These are phyloP conservation scores for Holcopasites calliopsidis DNA, from an alignment of 1,140 invertebrate genomes.

Conservation along the genomic window DNA sequence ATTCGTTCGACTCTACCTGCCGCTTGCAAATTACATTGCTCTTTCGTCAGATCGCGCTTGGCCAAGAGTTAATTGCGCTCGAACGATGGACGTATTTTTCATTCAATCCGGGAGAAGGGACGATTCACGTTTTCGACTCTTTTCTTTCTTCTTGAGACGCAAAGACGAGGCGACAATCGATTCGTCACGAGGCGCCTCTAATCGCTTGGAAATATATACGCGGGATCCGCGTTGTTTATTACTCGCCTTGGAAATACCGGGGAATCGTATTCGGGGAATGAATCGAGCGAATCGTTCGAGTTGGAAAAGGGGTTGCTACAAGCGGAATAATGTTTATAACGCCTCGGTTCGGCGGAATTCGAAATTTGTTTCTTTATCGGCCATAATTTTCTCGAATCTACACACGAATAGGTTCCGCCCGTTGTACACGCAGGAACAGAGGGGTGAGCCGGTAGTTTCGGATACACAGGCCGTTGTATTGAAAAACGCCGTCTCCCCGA, in stretches of 20 bases:
- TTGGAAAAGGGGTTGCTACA: slow-evolving; percentile 64
- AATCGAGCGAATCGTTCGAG: slow-evolving; percentile 40
- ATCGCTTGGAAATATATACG: slow-evolving; percentile 64
- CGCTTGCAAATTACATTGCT: background rate
- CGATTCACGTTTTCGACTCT: slow-evolving; percentile 31
- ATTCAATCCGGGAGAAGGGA: no score
- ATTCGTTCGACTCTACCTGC: slow-evolving; percentile 15
- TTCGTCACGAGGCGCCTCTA: slow-evolving; percentile 39
- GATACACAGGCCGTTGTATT: slow-evolving; percentile 59
- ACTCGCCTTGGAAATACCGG: slow-evolving; percentile 65
- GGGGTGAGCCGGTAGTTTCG: slow-evolving; percentile 44
- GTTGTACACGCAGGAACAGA: slow-evolving; percentile 40
- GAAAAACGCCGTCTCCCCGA: slow-evolving; percentile 60
- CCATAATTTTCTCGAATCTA: slow-evolving; percentile 77
- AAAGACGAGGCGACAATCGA: background rate
- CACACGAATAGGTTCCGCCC: slow-evolving; percentile 71
- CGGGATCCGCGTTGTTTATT: slow-evolving; percentile 69
- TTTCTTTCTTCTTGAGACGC: no score
- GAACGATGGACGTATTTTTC: no score
- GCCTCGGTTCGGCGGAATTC: slow-evolving; percentile 68
- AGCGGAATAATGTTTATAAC: slow-evolving; percentile 76
- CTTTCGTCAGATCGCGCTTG: background rate
- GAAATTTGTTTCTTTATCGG: slow-evolving; percentile 79
- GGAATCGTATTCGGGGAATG: slow-evolving; percentile 64
- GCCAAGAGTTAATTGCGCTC: background rate